Base-by-base conservation (phyloP, 2,113 vertebrate genomes). In the Grallaria varia region DNA sequence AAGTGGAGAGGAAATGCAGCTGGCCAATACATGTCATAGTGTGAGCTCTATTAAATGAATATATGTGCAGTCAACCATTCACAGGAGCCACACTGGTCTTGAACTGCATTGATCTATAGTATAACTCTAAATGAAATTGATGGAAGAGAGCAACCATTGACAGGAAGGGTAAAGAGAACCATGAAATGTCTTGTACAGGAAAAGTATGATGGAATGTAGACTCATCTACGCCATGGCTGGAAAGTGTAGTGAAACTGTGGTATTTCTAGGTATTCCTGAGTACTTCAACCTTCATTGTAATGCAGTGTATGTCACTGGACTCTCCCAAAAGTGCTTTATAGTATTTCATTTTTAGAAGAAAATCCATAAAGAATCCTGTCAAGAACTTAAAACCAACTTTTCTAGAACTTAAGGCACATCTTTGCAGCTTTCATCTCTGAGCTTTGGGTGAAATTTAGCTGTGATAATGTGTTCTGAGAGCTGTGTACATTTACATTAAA, bases 51-150 rank as follows among this genome's bases (percentile, higher is more conserved):
- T 98, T 98, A 97, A 98, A 96, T 96, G 97, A 95, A 95, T 97
- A 81, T 91, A 93, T 95, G 93, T 96, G 96, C 96, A 96, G 97
- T 92, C 97, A 97, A 90, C 95, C 95, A 86, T 97, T 97, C 97
- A 95, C 82, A 91, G 88, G 95, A 96, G 97, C 98, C 97, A 97
- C 97, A 96, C 97, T 98, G 98, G 98, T 98, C 98, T 97, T 98
- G 98, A 99, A 98, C 98, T 97, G 97, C 98, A 99, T 99, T 98
- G 98, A 99, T 99, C 98, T 97, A 94, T 98, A 97, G 98, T 98
- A 98, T 99, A 98, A 99, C 99, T 99, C 98, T 98, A 98, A 98
- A 99, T 99, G 97, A 98, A 99, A 98, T 97, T 98, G 98, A 99
- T 99, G 98, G 98, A 98, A 98, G 98, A 98, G 98, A 98, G 97